These are phyloP conservation scores for Caenorhabditis doughertyi DNA, from an alignment of 2,888 invertebrate species.

Conservation along the genomic window DNA sequence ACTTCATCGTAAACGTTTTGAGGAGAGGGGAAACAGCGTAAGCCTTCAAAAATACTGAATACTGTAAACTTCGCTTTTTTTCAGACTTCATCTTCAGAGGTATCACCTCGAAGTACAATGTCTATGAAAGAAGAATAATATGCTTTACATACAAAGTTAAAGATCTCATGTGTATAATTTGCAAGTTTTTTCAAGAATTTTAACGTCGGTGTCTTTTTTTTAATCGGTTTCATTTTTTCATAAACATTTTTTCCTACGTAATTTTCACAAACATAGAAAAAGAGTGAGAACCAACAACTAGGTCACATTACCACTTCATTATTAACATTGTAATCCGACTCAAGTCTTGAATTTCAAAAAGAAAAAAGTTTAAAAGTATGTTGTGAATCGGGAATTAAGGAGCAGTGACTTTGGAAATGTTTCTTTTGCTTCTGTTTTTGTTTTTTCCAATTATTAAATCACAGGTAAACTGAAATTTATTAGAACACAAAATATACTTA, in stretches of 20 bases:
- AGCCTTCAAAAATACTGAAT: conserved; percentile 1
- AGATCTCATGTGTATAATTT: conserved; percentile 45
- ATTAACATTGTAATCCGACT: conserved; percentile 11
- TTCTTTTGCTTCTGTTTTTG: conserved; percentile 1
- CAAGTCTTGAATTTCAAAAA: conserved; percentile 22
- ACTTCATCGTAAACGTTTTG: conserved; percentile 57
- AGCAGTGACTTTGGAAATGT: not conserved
- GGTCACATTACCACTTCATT: not conserved
- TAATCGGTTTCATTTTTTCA: not conserved
- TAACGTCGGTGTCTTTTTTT: not conserved
- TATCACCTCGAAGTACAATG: conserved; percentile 34
- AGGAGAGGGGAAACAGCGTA: conserved; percentile 32
- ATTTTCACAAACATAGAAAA: not conserved
- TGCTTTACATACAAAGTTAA: not conserved
- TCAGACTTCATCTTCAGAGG: conserved; percentile 32
- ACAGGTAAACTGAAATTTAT: conserved; percentile 26
- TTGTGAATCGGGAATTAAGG: not conserved
- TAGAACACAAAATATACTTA: not conserved
- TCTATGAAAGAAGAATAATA: conserved; percentile 46
- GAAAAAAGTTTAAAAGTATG: not conserved
- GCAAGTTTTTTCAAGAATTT: not conserved
- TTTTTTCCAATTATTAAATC: conserved; percentile 1
- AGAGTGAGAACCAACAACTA: not conserved
- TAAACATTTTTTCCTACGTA: not conserved
- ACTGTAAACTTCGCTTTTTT: not conserved